Evolutionary conservation across 2,113 vertebrate species (phyloP).

Genomic region (Poecile atricapillus): DNA sequence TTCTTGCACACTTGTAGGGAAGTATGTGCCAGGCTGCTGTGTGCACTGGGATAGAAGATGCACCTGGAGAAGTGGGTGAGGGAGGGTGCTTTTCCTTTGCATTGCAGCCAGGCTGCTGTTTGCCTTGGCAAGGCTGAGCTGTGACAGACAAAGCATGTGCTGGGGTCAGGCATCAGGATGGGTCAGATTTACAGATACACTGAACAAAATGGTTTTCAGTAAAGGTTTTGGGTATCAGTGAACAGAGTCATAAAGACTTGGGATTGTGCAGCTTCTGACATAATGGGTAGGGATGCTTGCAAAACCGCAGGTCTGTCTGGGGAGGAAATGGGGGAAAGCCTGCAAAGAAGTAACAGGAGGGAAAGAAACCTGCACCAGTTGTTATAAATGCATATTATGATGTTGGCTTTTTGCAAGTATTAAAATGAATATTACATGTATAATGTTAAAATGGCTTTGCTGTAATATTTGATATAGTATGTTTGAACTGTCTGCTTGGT

Average conservation of each 20-base stretch:
- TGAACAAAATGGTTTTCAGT: background rate
- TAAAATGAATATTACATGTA: no score
- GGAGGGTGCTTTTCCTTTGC: background rate
- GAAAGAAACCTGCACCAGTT: background rate
- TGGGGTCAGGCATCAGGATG: background rate
- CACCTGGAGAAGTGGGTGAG: background rate
- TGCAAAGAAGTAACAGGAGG: background rate
- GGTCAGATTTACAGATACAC: background rate
- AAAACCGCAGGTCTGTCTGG: background rate
- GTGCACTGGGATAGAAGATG: background rate
- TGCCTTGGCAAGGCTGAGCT: background rate
- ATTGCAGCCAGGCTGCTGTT: background rate
- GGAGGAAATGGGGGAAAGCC: background rate
- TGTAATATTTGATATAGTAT: no score
- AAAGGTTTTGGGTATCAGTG: background rate
- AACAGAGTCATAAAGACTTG: background rate
- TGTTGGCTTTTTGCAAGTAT: no score
- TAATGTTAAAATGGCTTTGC: no score
- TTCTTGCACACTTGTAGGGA: background rate
- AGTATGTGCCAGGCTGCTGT: fast-evolving
- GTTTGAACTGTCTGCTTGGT: no score
- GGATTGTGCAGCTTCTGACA: background rate
- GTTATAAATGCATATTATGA: no score
- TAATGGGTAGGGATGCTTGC: background rate
- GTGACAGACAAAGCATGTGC: fast-evolving